Evolutionary conservation across 1,140 invertebrate species (phyloP), one percentile per base, ranked within the genome.

Genomic region (Idris sp.): DNA sequence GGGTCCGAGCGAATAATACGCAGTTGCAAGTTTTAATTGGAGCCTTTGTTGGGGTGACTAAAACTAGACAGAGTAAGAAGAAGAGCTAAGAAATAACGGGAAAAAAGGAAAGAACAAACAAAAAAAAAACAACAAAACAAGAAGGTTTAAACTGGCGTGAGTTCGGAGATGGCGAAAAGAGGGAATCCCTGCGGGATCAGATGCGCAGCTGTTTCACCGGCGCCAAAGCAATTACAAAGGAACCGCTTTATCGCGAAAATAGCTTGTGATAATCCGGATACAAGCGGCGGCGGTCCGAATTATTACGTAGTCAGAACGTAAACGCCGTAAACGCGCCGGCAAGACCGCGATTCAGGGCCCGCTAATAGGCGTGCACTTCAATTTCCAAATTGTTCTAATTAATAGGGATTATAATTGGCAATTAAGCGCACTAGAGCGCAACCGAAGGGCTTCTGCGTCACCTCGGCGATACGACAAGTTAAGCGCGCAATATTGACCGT

Each of bases 371-470:
- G 72, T 31, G 59, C 77, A 77, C 74, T 79, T 82, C 72, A 78
- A 81, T 83, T 84, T 81, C 62, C 53, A 76, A 65, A 86, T 84
- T 83, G 81, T 81, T 81, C 76, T 84, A 84, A 86, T 86, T 86
- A 86, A 86, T 84, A 81, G 79, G 76, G 79, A 84, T 85, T 82
- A 82, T 85, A 85, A 85, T 86, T 86, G 79, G 79, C 82, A 85
- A 85, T 85, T 84, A 86, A 76, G 58, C 68, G 72, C 79, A 54
- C 16, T 25, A 26, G 31, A 74, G 72, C 62, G 49, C 54, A 18
- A 49, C 13, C n/a, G n/a, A n/a, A n/a, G n/a, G n/a, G 36, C 35
- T 10, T 26, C 16, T 10, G 46, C 26, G 53, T 44, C 19, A 18
- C 38, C 25, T 18, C 18, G 38, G 53, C 53, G 49, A 54, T 54